Base-by-base conservation (phyloP, 23 tunicate genomes). In the Phallusia fumigata region DNA sequence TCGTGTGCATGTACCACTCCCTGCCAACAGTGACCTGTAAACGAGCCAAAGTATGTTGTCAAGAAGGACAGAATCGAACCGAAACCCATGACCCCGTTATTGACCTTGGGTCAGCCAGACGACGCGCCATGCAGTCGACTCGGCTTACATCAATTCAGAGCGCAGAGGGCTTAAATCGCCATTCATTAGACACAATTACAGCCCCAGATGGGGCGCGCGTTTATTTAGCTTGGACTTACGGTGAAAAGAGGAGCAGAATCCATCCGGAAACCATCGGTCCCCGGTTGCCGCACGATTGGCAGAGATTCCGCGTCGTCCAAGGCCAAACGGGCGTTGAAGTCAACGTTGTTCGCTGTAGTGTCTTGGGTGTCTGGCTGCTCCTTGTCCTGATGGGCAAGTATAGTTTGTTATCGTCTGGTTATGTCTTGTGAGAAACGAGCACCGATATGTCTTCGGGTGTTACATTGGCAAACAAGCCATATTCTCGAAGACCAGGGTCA, bases 281-380 rank as follows among this genome's bases (percentile, higher is more conserved):
- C 99, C 19, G 99, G 80, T 58, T 91, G 99, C 58, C 83, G 79
- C 30, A 80, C 90, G 0, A 96, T 72, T 30, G 64, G 79, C 30
- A 84, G 35, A 53, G 99, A 89, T 65, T 90, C 96, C 2, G 87
- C 82, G 74, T 96, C 99, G 82, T 96, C 99, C 31, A 96, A 18
- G 18, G 99, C 99, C n/a, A 96, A 73, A 26, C 33, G 76, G 50
- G 99, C 99, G 72, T 96, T 86, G 76, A 96, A 96, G 0, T 81
- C 81, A 32, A 96, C 93, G 53, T 79, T 81, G 86, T 96, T 88
- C 33, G 89, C 52, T 3, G 69, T 69, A 0, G 36, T 73, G 58
- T 80, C 97, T 78, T 96, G 93, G 5, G 96, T 91, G 80, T 96
- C 99, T 16, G 99, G 99, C 81, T 96, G 99, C 58, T 96, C 99